Conservation (phyloP, 2,888 invertebrate species). For the Dynastes grantii region DNA sequence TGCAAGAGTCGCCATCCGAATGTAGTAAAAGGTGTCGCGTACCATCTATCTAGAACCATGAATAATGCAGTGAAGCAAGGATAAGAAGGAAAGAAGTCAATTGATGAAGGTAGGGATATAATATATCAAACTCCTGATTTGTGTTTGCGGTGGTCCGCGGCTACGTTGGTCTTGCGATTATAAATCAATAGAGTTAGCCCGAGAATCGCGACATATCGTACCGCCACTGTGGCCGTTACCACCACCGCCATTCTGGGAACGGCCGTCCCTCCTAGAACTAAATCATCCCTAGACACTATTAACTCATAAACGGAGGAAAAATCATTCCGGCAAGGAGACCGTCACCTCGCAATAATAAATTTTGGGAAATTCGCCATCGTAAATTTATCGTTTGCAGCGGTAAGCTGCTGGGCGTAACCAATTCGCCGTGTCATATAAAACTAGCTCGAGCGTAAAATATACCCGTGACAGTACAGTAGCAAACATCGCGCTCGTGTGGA, state of each 20-base stretch:
- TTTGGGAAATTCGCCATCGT: slow-evolving; percentile 22
- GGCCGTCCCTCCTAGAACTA: slow-evolving; percentile 59
- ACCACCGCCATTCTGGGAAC: slow-evolving; percentile 59
- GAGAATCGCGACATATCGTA: slow-evolving; percentile 58
- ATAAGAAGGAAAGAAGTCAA: slow-evolving; percentile 18
- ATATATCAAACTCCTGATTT: slow-evolving; percentile 68
- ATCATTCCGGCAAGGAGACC: slow-evolving; percentile 48
- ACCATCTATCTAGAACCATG: slow-evolving; percentile 5
- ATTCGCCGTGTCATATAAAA: slow-evolving; percentile 7
- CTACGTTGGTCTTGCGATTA: slow-evolving; percentile 60
- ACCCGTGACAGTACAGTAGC: slow-evolving; percentile 12
- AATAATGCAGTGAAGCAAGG: slow-evolving; percentile 39
- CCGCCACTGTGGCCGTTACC: slow-evolving; percentile 1
- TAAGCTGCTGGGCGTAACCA: slow-evolving; percentile 42
- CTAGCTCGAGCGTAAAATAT: slow-evolving; percentile 13
- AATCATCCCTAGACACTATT: slow-evolving; percentile 63
- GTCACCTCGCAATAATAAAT: slow-evolving; percentile 43
- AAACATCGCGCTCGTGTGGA: neutral
- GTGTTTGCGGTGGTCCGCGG: slow-evolving; percentile 62
- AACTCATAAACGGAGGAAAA: slow-evolving; percentile 56
- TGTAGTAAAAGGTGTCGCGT: neutral
- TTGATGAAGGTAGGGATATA: slow-evolving; percentile 66
- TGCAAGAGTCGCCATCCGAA: neutral
- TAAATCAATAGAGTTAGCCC: slow-evolving; percentile 65
- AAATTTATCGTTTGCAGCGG: slow-evolving; percentile 27